Base-by-base conservation (phyloP, 2,888 invertebrate genomes). In the Drosophila robusta region DNA sequence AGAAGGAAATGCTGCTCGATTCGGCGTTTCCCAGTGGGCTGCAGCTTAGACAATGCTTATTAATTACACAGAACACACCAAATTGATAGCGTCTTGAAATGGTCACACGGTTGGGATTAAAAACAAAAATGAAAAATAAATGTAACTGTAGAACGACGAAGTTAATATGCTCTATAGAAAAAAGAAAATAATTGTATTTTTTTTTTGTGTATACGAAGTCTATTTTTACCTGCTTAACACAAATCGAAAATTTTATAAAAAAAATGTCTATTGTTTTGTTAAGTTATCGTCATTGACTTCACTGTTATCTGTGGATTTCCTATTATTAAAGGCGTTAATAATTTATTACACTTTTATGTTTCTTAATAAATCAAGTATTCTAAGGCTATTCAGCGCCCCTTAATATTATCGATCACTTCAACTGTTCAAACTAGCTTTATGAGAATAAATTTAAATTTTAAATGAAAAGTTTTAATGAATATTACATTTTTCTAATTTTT, bases 41-140 rank as follows among this genome's bases (percentile, higher is more conserved):
- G 57, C 47, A 63, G 55, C 60, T 52, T 47, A 49, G 58, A 75
- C 61, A 71, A 65, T 66, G 58, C 46, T 63, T 68, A 77, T 77
- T 75, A 72, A 75, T 72, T 77, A 64, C 47, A 64, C 47, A 64
- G 58, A 68, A 72, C 55, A 9, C 42, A 38, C n/a, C 49, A 26
- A 64, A 46, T n/a, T 42, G 69, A 47, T 32, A 46, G 36, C 42
- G 24, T 38, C 41, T 57, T 24, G 6, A 44, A 65, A 57, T 65
- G 66, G 67, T 67, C 66, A 64, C 66, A 66, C 66, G 65, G 44
- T 34, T 24, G 24, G 14, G 4, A 26, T 11, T 24, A 9, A 32
- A 34, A 18, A 50, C 16, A 7, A 4, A n/a, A 8, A 34, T 44
- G 16, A 50, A 14, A 24, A 9, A 2, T 11, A 18, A 34, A 54